These are phyloP conservation scores for Diorhabda carinulata DNA, from an alignment of 1,140 invertebrate genomes.

Conservation along the genomic window DNA sequence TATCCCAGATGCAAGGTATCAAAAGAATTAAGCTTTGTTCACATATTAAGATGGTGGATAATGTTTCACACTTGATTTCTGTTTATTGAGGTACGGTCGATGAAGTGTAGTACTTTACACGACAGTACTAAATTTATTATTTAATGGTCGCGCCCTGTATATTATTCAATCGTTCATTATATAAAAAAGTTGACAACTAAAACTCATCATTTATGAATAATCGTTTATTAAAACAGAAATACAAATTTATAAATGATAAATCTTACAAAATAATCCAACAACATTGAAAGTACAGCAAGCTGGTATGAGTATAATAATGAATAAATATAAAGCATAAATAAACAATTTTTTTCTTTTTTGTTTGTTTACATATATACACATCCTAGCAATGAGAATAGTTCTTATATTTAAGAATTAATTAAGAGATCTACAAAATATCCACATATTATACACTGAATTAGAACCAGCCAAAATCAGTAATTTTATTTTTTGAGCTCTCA, in stretches of 20 bases:
- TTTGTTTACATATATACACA: conserved; percentile 37
- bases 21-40: no score
- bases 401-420: conserved; percentile 28
- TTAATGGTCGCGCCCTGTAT: no score
- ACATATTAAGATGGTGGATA: no score
- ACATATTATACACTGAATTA: conserved; percentile 48
- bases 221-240: conserved; percentile 39
- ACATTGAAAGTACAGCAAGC: conserved; percentile 38
- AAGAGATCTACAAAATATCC: conserved; percentile 46
- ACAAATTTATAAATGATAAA: conserved; percentile 39
- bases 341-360: conserved; percentile 28
- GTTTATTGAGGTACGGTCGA: no score
- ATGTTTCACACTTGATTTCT: no score
- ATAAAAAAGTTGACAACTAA: no score
- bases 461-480: no score
- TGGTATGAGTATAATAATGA: conserved; percentile 31
- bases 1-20: no score
- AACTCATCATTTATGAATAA: conserved; percentile 9
- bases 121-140: no score
- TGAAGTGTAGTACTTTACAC: no score
- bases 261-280: conserved; percentile 38
- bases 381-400: conserved; percentile 29
- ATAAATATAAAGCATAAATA: conserved; percentile 37
- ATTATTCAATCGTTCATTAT: no score
- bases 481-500: no score